Evolutionary conservation across 2,113 vertebrate species (phyloP).

Genomic region (Abramis brama): DNA sequence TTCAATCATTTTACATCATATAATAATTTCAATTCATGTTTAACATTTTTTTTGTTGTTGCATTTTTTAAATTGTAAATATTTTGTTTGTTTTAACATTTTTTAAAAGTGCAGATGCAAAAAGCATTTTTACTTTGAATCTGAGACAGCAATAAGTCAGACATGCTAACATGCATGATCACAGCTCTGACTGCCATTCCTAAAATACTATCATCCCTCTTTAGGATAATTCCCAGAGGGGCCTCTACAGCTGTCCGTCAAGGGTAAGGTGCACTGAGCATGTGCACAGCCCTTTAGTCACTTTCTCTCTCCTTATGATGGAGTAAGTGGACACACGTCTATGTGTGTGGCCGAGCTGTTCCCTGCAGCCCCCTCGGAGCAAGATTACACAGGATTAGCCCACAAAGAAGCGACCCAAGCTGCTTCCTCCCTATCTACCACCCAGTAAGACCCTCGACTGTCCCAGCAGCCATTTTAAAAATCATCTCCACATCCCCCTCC

Average conservation of each 20-base stretch:
- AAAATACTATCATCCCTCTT: conserved; percentile 35
- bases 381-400: conserved; percentile 79
- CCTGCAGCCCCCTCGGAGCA: conserved; percentile 64
- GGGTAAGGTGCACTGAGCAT: conserved; percentile 37
- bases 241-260: conserved; percentile 40
- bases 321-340: background rate
- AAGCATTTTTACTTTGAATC: background rate
- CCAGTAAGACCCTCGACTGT: conserved; percentile 37
- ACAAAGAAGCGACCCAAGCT: conserved; percentile 72
- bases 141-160: background rate
- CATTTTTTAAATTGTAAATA: background rate
- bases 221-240: conserved; percentile 46
- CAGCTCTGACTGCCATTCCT: conserved; percentile 19
- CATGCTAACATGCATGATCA: background rate
- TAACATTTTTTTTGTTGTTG: background rate
- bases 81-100: background rate
- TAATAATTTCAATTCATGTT: background rate
- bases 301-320: conserved; percentile 44
- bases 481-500: conserved; percentile 23
- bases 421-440: conserved; percentile 61
- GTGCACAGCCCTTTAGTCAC: conserved; percentile 12
- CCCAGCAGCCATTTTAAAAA: conserved; percentile 55
- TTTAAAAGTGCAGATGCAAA: background rate
- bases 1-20: background rate
- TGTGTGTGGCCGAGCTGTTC: conserved; percentile 17